Evolutionary conservation across 2,888 invertebrate genomes (phyloP), one percentile per base, ranked within the genome.

Genomic region (Eupeodes latifasciatus): DNA sequence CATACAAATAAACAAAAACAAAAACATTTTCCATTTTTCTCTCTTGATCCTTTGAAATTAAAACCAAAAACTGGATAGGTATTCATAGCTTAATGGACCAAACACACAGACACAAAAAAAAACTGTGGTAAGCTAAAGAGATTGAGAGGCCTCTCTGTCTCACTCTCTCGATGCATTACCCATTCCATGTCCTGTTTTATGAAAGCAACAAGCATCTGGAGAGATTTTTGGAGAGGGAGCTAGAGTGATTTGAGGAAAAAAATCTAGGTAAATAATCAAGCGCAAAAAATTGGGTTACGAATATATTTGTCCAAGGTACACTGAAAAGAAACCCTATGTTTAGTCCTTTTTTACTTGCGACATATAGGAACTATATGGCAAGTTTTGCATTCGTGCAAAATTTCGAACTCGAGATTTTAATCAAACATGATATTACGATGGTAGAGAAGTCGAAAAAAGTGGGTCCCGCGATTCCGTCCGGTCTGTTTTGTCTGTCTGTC

Each of bases 51-150:
- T 59, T 72, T 72, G 59, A 72, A 59, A 57, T 59, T 57, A 59
- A 59, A 47, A 47, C 59, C 27, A 72, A 66, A 62, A 62, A 47
- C 36, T 47, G 61, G 69, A 7, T 36, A 55, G 47, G 44, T 75
- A 81, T 49, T 34, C 66, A 85, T 81, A 59, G 76, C 44, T 76
- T 67, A 74, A 78, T 79, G 78, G 64, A 76, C 53, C 53, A 59
- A 77, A 64, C 59, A 74, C 34, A 62, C 3, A 27, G 27, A 27
- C 27, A 27, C 1, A 27, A 27, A 27, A 27, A 51, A 10, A 55
- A 16, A 2, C 40, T 55, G 19, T 53, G 59, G 67, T 47, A 79
- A 44, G 55, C 53, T 14, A 10, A 27, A 71, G 64, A 47, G 51
- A 40, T 47, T 61, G n/a, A 34, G 47, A 72, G 57, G 36, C 7